Evolutionary conservation across 2,113 vertebrate species (phyloP).

Genomic region (Galeopterus variegatus): DNA sequence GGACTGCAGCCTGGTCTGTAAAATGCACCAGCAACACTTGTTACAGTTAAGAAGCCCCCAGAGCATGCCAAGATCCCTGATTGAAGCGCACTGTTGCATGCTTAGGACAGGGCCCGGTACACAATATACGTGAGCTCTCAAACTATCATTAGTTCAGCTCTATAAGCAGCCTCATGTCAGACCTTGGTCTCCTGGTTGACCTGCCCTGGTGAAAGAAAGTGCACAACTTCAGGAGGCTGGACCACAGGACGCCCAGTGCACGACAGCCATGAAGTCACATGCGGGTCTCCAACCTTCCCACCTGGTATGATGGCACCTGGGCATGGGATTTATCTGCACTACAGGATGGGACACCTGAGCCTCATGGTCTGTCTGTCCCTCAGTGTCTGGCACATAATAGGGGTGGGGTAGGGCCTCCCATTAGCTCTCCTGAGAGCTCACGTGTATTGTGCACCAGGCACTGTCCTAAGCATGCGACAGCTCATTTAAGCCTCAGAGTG

Average conservation of each 20-base stretch:
- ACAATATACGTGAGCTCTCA: neutral
- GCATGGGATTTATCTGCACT: neutral
- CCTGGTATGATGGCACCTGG: accelerated
- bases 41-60: neutral
- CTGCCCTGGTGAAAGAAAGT: neutral
- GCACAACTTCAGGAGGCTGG: neutral
- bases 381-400: neutral
- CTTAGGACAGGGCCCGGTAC: no score
- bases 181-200: neutral
- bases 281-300: neutral
- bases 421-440: neutral
- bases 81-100: neutral
- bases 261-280: neutral
- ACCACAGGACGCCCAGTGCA: accelerated
- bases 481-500: neutral
- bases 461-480: neutral
- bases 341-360: neutral
- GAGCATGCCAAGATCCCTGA: neutral
- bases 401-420: no score
- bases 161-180: neutral
- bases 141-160: neutral
- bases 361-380: accelerated
- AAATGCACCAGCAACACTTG: neutral
- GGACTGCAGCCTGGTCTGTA: neutral
- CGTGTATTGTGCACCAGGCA: neutral